phyloP scores from a whole-genome alignment of 2,888 invertebrate genomes.

The Tetragonula carbonaria region DNA sequence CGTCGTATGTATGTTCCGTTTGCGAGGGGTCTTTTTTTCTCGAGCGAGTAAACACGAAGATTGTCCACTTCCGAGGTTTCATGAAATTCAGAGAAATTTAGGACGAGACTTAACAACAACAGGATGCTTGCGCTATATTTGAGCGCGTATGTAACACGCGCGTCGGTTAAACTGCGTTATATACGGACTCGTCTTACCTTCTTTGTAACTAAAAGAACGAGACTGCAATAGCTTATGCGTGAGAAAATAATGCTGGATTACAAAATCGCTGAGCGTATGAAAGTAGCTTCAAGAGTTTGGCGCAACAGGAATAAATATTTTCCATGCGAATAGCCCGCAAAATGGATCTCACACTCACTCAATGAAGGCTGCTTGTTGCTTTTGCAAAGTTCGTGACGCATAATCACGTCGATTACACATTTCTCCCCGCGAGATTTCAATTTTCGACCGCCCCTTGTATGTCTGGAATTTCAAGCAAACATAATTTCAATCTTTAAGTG shows the following conservation, averaged over 20 bases:
- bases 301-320: constrained; percentile 26
- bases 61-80: constrained; percentile 31
- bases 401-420: neutral
- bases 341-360: constrained; percentile 8
- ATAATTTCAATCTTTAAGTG: neutral
- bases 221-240: constrained; percentile 41
- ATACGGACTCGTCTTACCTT: constrained; percentile 24
- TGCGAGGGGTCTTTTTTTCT: neutral
- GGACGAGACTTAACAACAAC: constrained; percentile 47
- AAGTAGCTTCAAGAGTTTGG: constrained; percentile 5
- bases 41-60: neutral
- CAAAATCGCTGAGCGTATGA: constrained; percentile 46
- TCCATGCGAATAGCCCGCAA: constrained; percentile 9
- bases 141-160: constrained; percentile 7
- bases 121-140: constrained; percentile 44
- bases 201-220: constrained; percentile 15
- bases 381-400: neutral
- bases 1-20: neutral
- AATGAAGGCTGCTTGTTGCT: constrained; percentile 8
- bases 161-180: constrained; percentile 12
- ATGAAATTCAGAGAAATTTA: constrained; percentile 57
- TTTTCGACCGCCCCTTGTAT: neutral
- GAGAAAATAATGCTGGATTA: constrained; percentile 62
- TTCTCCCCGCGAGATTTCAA: neutral
- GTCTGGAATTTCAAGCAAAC: neutral